Evolutionary conservation across 2,113 vertebrate species (phyloP), one percentile per base, ranked within the genome.

Genomic region (Tapirus terrestris): DNA sequence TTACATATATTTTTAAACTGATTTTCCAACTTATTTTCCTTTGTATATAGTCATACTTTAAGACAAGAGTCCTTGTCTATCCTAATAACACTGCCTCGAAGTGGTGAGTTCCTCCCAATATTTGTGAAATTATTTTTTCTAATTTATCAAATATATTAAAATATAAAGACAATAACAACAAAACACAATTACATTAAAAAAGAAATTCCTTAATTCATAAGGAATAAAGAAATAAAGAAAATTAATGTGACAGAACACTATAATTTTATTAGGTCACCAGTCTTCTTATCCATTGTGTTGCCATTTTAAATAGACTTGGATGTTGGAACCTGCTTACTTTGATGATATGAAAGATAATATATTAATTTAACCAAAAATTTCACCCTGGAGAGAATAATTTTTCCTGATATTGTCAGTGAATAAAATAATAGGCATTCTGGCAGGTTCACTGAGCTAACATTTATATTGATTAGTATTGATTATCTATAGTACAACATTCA

Each of bases 341-440:
- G 6, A 76, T 63, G 2, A 94, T 72, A 58, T 75, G 17, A 92
- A 94, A 6, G 7, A 61, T 86, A 45, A 58, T 3, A 31, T 63
- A 73, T 6, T 72, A 65, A 6, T 88, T 91, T n/a, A 65, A 94
- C 8, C 27, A 75, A 80, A 81, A 95, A 94, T 92, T 92, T 4
- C 1, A 72, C 27, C 16, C 29, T 80, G 6, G 39, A 60, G 39
- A 75, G 27, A 91, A 23, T 53, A 39, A 51, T 36, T 48, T 96
- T 73, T 70, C 27, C 11, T 80, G 11, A 89, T 70, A 20, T 68
- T 43, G 0, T 81, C 53, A 58, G 21, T 80, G 43, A 84, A 65
- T 91, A 85, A 92, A 91, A 87, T 58, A 72, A 81, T 43, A 63
- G 20, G 29, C 4, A 80, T 61, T 83, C n/a, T 53, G 17, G 4